phyloP scores from a whole-genome alignment of 2,797 vertebrate species.

The Pseudochirops cupreus region DNA sequence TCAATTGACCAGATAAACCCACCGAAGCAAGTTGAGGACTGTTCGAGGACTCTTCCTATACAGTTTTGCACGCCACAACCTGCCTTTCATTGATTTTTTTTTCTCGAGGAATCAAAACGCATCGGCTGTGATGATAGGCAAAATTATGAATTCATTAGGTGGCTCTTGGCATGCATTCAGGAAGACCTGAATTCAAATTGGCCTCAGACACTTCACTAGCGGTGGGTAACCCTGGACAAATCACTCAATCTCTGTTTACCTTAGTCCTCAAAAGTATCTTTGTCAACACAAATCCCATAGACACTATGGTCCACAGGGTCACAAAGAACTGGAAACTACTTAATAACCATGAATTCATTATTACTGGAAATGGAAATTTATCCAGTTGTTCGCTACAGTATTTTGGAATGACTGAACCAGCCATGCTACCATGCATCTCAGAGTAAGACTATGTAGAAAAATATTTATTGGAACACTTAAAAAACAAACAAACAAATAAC shows the following conservation, averaged over 20 bases:
- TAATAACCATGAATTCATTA: neutral
- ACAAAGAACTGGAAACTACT: neutral
- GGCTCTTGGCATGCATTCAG: neutral
- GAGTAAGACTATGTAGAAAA: neutral
- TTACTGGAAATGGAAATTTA: neutral
- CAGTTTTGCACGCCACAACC: neutral
- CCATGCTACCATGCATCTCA: neutral
- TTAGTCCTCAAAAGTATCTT: neutral
- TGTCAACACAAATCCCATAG: too few species aligned
- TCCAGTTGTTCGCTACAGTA: neutral
- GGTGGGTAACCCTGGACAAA: neutral
- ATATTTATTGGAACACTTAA: neutral
- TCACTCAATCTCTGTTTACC: neutral
- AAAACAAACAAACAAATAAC: neutral
- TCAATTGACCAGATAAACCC: neutral
- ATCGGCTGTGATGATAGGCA: neutral
- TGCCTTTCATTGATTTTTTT: neutral
- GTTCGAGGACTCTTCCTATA: neutral
- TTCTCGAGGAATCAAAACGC: neutral
- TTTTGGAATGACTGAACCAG: neutral
- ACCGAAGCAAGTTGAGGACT: rapidly evolving
- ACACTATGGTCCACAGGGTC: neutral
- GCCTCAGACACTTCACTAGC: too few species aligned
- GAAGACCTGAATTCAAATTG: neutral
- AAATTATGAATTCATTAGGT: neutral